Base-by-base conservation (phyloP, 2,797 vertebrate species). In the Dermochelys coriacea region DNA sequence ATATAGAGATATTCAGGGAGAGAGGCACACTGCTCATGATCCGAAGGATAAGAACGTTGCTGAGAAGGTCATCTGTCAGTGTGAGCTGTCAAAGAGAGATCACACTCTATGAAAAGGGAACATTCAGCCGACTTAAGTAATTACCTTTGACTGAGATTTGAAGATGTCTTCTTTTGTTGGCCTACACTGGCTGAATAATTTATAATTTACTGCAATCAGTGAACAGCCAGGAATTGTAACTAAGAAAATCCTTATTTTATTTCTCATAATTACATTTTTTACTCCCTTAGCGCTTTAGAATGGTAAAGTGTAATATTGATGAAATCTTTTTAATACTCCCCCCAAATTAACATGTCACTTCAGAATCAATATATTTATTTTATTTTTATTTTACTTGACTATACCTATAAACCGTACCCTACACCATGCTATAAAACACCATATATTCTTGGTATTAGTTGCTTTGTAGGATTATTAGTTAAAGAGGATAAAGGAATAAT, bases 21-120 rank as follows among this genome's bases (percentile, higher is more conserved):
- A 98, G 98, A 98, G 98, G 97, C 97, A 97, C 96, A 97, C 97
- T 98, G 98, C 98, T 98, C 98, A 98, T 98, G 98, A 99, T 99
- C 98, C 98, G 94, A 98, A 98, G 95, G 98, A 98, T 98, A 98
- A 98, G 98, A 98, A 99, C 98, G 98, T 99, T 97, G 98, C 98
- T 31, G 98, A 98, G 99, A 99, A 99, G 99, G 99, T 99, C 99
- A 99, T 99, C 99, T 99, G 99, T 99, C 99, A 99, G 98, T 98
- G 98, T 97, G 98, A 98, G 98, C 99, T 99, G 99, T 99, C 99
- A 99, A 98, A 98, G 98, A 97, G 96, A 98, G 99, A 99, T 99
- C 98, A 98, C 98, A 98, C 98, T 98, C 98, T 98, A 98, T 97
- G 98, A 99, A 99, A 98, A 98, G 98, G 96, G 98, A 98, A 98